A percentile compares a stretch with the other conserved stretches of the same genome.
These are phyloP conservation scores for Vanessa cardui DNA, from an alignment of 2,888 invertebrate species.

Conservation along the genomic window DNA sequence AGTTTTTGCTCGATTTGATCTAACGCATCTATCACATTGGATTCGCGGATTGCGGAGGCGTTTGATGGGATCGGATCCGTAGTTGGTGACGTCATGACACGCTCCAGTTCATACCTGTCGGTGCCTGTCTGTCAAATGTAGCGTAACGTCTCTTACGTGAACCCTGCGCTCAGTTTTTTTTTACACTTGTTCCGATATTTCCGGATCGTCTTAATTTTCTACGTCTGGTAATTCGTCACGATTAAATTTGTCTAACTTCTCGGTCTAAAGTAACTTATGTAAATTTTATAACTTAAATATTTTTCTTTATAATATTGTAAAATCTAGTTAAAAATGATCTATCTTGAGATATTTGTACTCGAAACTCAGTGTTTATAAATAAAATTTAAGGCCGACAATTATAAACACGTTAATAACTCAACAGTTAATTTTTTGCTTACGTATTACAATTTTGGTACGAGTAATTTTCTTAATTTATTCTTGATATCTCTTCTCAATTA, in stretches of 20 bases:
- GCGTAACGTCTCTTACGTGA: constrained; percentile 55
- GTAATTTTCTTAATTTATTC: constrained; percentile 37
- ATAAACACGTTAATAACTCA: constrained; percentile 34
- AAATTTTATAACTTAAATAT: too few species aligned
- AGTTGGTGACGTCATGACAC: constrained; percentile 63
- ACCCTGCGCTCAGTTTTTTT: constrained; percentile 53
- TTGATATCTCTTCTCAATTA: constrained; percentile 35
- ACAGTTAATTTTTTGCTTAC: constrained; percentile 35
- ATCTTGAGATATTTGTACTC: background rate
- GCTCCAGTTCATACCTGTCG: constrained; percentile 72
- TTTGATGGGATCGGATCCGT: constrained; percentile 24
- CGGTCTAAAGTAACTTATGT: background rate
- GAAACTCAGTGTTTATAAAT: constrained; percentile 29
- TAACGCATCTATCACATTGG: constrained; percentile 20
- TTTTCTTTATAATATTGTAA: background rate
- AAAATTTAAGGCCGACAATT: constrained; percentile 29
- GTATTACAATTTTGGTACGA: constrained; percentile 32
- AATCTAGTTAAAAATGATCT: background rate
- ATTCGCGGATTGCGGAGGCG: constrained; percentile 34
- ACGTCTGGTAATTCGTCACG: constrained; percentile 24
- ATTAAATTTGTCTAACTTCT: constrained; percentile 7
- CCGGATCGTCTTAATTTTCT: constrained; percentile 43
- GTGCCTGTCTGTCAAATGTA: constrained; percentile 55
- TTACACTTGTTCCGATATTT: constrained; percentile 54
- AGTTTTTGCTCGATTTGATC: background rate